Conservation (phyloP, 2,113 vertebrate genomes). For the Epinephelus cyanopodus region DNA sequence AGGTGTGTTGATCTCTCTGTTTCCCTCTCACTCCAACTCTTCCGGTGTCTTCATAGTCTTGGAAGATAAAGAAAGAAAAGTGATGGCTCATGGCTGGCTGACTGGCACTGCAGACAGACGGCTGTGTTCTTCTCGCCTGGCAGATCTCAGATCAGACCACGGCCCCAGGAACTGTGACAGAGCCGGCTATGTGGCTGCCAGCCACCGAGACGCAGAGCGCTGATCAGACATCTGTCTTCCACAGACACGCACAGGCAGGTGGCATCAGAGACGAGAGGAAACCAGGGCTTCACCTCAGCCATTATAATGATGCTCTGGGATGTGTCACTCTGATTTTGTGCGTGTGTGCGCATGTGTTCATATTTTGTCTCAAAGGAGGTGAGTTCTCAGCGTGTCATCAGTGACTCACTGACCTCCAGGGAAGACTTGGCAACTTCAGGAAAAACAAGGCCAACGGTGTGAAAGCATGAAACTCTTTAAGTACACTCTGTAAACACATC, state of each 20-base stretch:
- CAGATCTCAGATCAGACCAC: conserved; percentile 66
- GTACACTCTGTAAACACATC: conserved; percentile 36
- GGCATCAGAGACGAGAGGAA: conserved; percentile 34
- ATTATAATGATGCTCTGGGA: conserved; percentile 40
- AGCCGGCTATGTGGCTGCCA: conserved; percentile 42
- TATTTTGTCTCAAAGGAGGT: conserved; percentile 44
- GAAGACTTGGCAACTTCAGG: conserved; percentile 31
- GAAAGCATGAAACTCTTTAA: conserved; percentile 37
- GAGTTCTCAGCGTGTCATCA: conserved; percentile 44
- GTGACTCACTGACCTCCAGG: conserved; percentile 56
- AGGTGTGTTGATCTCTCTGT: conserved; percentile 34
- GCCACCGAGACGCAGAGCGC: conserved; percentile 41
- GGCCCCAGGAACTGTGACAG: conserved; percentile 50
- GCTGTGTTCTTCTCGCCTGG: conserved; percentile 52
- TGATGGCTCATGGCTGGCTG: conserved; percentile 48
- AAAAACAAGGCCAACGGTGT: conserved; percentile 14
- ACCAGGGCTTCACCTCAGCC: conserved; percentile 25
- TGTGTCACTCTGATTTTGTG: conserved; percentile 41
- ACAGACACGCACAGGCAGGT: conserved; percentile 33
- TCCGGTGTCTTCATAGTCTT: conserved; percentile 30
- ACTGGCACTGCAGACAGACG: conserved; percentile 46
- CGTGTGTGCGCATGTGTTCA: conserved; percentile 23
- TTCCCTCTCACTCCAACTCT: conserved; percentile 28
- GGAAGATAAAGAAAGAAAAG: conserved; percentile 57
- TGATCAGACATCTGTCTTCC: conserved; percentile 72